Evolutionary conservation across 1,140 invertebrate genomes (phyloP), one percentile per base, ranked within the genome.

Genomic region (Drosophila melanica): DNA sequence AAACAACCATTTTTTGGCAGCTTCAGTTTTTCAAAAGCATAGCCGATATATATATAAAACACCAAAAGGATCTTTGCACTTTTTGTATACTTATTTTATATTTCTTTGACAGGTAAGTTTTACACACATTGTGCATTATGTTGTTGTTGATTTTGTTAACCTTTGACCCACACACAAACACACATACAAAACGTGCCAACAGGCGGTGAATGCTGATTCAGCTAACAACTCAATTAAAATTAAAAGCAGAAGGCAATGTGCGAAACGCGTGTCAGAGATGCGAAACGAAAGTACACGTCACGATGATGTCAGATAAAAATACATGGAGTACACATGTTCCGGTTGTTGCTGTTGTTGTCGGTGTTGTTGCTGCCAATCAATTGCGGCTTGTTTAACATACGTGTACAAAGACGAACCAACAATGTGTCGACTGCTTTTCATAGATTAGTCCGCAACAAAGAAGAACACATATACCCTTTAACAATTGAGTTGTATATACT

Each of bases 181-280:
- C 14, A 3, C 37, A 6, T 27, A 35, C 3, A 0, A 11, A 62
- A 51, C 33, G 20, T 37, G 33, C 50, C 3, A 37, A 39, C 12
- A 51, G 18, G 30, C n/a, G 35, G 20, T 35, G 14, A 66, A 33
- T 45, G 66, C 45, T 53, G 59, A 51, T 64, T 53, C 35, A 48
- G 67, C 45, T 65, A 75, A 75, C 73, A 75, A 75, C 65, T 75
- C 65, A 64, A 75, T 75, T 72, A 72, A 72, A 75, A 54, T 55
- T 54, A 47, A 59, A 72, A 71, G 35, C 69, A 23, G 9, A 20
- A 4, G 3, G 11, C 7, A 14, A 9, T 33, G 23, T 23, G 12
- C 3, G 9, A 20, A 64, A 12, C 16, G 39, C n/a, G 39, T 35
- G 11, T 18, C 27, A 11, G 20, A 58, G 53, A 30, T 64, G 51